phyloP scores from a whole-genome alignment of 1,140 invertebrate genomes.

The Ptiloglossa arizonensis region DNA sequence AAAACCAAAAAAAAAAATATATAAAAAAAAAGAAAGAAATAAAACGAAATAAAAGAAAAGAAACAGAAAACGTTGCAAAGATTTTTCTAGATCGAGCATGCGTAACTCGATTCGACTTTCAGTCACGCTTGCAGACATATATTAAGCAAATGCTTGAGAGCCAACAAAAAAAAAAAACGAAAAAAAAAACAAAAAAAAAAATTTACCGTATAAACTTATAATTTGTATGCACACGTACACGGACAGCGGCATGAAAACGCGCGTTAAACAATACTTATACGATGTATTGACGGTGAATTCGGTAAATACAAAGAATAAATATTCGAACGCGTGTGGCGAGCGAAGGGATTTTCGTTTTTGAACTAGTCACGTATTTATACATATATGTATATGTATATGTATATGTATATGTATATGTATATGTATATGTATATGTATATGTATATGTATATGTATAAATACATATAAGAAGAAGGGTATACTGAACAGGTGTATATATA shows the following conservation, averaged over 20 bases:
- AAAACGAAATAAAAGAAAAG: not conserved
- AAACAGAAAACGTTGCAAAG: not conserved
- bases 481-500: slow-evolving; percentile 62
- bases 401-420: slow-evolving; percentile 61
- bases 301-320: not conserved
- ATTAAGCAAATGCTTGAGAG: slow-evolving; percentile 6
- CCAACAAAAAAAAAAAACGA: not conserved
- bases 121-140: slow-evolving; percentile 22
- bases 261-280: not conserved
- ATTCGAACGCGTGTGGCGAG: slow-evolving; percentile 34
- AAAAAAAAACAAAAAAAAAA: not conserved
- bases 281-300: not conserved
- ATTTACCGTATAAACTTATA: not conserved
- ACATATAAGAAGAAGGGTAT: slow-evolving; percentile 40
- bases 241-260: not conserved
- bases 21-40: not conserved
- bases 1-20: not conserved
- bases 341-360: slow-evolving; percentile 61
- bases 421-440: too few relatives aligned
- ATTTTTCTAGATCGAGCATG: slow-evolving; percentile 13
- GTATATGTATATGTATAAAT: too few relatives aligned
- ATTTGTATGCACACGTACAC: not conserved
- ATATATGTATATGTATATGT: slow-evolving; percentile 59
- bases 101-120: slow-evolving; percentile 28
- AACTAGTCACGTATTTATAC: slow-evolving; percentile 70